These are phyloP conservation scores for Urophycis tenuis DNA, from an alignment of 2,797 vertebrate species.

Conservation along the genomic window DNA sequence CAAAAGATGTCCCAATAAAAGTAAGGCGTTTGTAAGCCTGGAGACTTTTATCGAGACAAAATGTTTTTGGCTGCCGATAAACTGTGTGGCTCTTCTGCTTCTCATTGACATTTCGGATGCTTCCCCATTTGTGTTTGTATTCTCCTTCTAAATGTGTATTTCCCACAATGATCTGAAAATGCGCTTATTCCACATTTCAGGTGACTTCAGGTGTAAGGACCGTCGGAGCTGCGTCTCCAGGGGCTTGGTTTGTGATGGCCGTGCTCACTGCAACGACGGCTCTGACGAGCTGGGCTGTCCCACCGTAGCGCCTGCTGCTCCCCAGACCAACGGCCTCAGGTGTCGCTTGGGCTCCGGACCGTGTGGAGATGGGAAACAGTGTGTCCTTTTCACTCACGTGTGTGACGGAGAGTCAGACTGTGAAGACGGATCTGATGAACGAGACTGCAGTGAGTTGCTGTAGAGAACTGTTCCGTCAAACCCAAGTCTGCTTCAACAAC, in stretches of 20 bases:
- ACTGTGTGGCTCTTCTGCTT: not conserved
- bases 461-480: constrained; percentile 46
- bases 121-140: not conserved
- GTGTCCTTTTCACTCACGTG: constrained; percentile 67
- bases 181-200: constrained; percentile 23
- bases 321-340: constrained; percentile 15
- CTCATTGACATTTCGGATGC: not conserved
- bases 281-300: constrained; percentile 57
- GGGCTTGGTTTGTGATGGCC: constrained; percentile 62
- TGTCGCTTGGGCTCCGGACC: constrained; percentile 58
- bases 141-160: not conserved
- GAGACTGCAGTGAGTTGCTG: constrained; percentile 50
- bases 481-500: constrained; percentile 17
- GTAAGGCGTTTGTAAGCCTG: constrained; percentile 37
- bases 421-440: constrained; percentile 79
- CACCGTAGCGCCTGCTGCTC: not conserved
- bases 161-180: not conserved
- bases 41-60: not conserved
- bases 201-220: constrained; percentile 62
- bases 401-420: constrained; percentile 83
- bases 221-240: constrained; percentile 54
- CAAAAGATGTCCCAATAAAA: constrained; percentile 47
- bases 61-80: not conserved
- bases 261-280: constrained; percentile 49
- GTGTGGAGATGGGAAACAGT: constrained; percentile 68